phyloP scores from a whole-genome alignment of 2,113 vertebrate species.

The Melanerpes formicivorus region DNA sequence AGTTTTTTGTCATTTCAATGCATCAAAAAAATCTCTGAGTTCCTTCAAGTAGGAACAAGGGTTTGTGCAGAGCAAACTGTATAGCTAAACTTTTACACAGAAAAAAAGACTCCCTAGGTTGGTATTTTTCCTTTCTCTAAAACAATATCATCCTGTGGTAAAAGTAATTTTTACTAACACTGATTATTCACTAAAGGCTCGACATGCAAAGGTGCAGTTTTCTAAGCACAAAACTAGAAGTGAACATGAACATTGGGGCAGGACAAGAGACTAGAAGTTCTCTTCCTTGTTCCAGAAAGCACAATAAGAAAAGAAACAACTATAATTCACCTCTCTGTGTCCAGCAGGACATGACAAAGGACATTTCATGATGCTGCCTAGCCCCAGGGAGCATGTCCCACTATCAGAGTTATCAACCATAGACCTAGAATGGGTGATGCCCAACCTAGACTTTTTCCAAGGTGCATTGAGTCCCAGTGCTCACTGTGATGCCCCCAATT shows the following conservation, averaged over 20 bases:
- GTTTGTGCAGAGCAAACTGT: background rate
- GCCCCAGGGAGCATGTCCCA: background rate
- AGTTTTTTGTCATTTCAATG: background rate
- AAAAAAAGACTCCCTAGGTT: background rate
- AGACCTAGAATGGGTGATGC: background rate
- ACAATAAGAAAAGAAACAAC: background rate
- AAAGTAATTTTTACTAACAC: background rate
- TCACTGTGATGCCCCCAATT: conserved; percentile 16
- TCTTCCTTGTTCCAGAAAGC: background rate
- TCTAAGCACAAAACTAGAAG: background rate
- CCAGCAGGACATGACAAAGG: background rate
- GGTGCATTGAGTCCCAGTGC: conserved; percentile 36
- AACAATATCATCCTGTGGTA: background rate
- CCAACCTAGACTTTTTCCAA: conserved; percentile 35
- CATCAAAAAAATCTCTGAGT: background rate
- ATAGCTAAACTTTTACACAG: background rate
- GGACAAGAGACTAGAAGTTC: background rate
- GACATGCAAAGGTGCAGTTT: background rate
- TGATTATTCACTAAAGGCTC: background rate
- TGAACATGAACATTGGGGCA: background rate
- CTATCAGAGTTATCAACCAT: background rate
- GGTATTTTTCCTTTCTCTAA: background rate
- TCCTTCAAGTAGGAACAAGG: background rate
- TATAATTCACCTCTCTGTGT: background rate
- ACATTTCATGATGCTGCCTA: background rate